These are phyloP conservation scores for Polymixis flavicincta DNA, from an alignment of 2,888 invertebrate species.

Conservation along the genomic window DNA sequence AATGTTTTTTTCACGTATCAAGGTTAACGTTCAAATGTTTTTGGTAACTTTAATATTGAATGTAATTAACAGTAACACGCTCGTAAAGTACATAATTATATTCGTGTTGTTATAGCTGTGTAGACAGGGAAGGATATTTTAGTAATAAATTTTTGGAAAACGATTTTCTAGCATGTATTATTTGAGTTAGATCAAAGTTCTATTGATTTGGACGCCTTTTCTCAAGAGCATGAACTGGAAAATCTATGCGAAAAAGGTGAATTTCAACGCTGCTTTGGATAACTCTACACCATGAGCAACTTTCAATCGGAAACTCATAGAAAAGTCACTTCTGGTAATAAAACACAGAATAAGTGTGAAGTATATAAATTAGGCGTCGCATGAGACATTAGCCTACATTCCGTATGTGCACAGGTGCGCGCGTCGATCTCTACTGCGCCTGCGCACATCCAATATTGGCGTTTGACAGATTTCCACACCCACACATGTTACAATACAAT, in stretches of 20 bases:
- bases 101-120: slow-evolving; percentile 41
- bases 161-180: neutral
- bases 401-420: slow-evolving; percentile 65
- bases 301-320: neutral
- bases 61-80: slow-evolving; percentile 48
- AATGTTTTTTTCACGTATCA: slow-evolving; percentile 44
- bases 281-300: neutral
- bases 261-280: neutral
- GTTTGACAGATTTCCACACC: slow-evolving; percentile 58
- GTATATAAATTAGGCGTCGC: slow-evolving; percentile 57
- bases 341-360: slow-evolving; percentile 26
- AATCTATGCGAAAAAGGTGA: neutral
- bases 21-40: slow-evolving; percentile 50
- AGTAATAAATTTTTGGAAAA: neutral
- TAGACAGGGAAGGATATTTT: neutral
- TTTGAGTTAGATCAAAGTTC: neutral
- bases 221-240: neutral
- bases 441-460: slow-evolving; percentile 46
- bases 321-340: slow-evolving; percentile 7
- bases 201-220: neutral
- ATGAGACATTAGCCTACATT: slow-evolving; percentile 62
- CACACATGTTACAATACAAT: slow-evolving; percentile 14
- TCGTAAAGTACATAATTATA: slow-evolving; percentile 27
- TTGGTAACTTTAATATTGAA: slow-evolving; percentile 53
- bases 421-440: slow-evolving; percentile 58